Evolutionary conservation across 2,888 invertebrate species (phyloP).

Genomic region (Slavum lentiscoides): DNA sequence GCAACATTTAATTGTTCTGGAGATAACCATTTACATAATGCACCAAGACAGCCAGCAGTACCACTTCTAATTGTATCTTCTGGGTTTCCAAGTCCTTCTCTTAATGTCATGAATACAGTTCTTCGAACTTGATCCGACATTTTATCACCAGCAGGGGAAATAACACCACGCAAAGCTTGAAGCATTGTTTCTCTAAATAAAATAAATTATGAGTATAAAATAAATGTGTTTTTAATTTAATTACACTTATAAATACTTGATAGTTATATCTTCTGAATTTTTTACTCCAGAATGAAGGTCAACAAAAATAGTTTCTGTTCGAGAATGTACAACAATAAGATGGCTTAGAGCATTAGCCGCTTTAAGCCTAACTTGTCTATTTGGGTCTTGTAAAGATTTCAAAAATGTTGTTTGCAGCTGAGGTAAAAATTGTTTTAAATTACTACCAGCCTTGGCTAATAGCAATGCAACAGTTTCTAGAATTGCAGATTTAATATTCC

Average conservation of each 20-base stretch:
- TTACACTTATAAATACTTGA: conserved; percentile 63
- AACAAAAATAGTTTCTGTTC: conserved; percentile 91
- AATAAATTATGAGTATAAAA: conserved; percentile 44
- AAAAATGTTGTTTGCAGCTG: conserved; percentile 98
- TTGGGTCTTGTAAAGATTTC: conserved; percentile 89
- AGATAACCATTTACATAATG: conserved; percentile 76
- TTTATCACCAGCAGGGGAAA: conserved; percentile 84
- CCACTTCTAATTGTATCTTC: conserved; percentile 82
- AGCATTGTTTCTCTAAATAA: conserved; percentile 81
- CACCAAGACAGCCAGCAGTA: conserved; percentile 89
- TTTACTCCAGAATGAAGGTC: conserved; percentile 88
- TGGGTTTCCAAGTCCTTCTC: conserved; percentile 69
- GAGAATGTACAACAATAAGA: conserved; percentile 85
- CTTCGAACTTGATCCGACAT: conserved; percentile 81
- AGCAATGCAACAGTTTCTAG: conserved; percentile 89
- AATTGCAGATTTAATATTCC: conserved; percentile 93
- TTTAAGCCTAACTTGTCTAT: conserved; percentile 83
- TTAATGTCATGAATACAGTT: conserved; percentile 71
- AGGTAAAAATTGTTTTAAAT: conserved; percentile 96
- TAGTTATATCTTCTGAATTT: conserved; percentile 79
- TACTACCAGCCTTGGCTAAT: conserved; percentile 89
- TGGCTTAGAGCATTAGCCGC: conserved; percentile 86
- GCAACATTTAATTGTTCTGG: conserved; percentile 75
- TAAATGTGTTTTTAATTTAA: conserved; percentile 54
- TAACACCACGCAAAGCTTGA: conserved; percentile 84